Base-by-base conservation (phyloP, 2,113 vertebrate species). In the Pachyramphus minor region DNA sequence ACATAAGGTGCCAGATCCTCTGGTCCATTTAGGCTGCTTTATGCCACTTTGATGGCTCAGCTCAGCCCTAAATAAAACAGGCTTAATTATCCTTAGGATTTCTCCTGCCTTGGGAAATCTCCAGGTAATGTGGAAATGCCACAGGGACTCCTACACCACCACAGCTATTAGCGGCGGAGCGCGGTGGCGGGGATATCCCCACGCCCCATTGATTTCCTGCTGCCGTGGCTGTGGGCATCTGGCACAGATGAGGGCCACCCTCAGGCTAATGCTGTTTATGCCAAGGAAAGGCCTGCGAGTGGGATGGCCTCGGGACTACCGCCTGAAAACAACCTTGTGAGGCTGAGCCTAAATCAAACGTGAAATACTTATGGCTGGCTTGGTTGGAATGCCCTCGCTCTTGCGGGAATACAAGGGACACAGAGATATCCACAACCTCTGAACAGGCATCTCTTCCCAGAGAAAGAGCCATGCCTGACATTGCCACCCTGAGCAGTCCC, bases 51-150 rank as follows among this genome's bases (percentile, higher is more conserved):
- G 95, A 96, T 94, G 90, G 93, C 93, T 96, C 90, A 92, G 96
- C 95, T 96, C 95, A 92, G 92, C 93, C 95, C 96, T 96, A 96
- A 96, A 96, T 96, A 96, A 97, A 96, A 94, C 95, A 91, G 92
- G 93, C 93, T 95, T 95, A 96, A 96, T 96, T 97, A 96, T 96
- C 96, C 95, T 96, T 96, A 97, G 92, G 96, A 96, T 96, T 96
- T 94, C 83, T 96, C 85, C 95, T 96, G 93, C 95, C 95, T 96
- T 95, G 93, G 95, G 96, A 96, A 96, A 97, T 97, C 95, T 96
- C 95, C 95, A 96, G 96, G 95, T 97, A 97, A 96, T 95, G 95
- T 95, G 93, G 93, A 89, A 95, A 95, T 96, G 95, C 93, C 95
- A 96, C 63, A 77, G 95, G 95, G 95, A 97, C 90, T 95, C 68